phyloP scores from a whole-genome alignment of 2,113 vertebrate species.

The Hydrochoerus hydrochaeris region DNA sequence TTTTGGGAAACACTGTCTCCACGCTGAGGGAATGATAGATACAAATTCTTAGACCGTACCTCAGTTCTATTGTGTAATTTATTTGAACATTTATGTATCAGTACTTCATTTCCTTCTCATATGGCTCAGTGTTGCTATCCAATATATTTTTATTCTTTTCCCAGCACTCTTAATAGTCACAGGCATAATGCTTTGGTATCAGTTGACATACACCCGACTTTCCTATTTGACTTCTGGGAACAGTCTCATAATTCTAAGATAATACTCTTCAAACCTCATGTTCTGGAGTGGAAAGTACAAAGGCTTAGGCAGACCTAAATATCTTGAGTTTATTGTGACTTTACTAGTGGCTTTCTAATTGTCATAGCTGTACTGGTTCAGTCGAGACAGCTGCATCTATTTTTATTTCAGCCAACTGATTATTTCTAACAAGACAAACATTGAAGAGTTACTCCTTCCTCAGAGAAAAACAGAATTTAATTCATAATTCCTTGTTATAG shows the following conservation, averaged over 20 bases:
- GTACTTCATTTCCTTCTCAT: constrained; percentile 24
- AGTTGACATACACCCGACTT: constrained; percentile 3
- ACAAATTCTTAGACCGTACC: background rate
- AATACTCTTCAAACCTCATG: background rate
- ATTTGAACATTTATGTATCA: background rate
- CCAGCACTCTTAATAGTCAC: constrained; percentile 6
- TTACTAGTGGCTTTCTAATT: background rate
- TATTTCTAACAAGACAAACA: constrained; percentile 23
- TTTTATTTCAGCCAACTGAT: constrained; percentile 7
- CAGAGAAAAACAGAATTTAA: background rate
- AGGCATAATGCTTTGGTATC: constrained; percentile 5
- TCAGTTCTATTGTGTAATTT: background rate
- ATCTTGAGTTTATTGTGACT: background rate
- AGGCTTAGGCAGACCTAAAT: background rate
- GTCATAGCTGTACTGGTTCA: background rate
- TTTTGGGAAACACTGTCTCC: background rate
- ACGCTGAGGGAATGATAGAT: background rate
- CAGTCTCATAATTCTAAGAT: constrained; percentile 26
- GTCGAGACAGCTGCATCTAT: background rate
- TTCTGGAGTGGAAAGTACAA: background rate
- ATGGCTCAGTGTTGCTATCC: background rate
- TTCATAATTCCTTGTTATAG: background rate
- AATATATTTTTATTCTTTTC: constrained; percentile 11
- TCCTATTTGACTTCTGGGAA: constrained; percentile 11
- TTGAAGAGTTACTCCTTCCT: background rate